Evolutionary conservation across 2,888 invertebrate genomes (phyloP).

Genomic region (Eupithecia insigniata): DNA sequence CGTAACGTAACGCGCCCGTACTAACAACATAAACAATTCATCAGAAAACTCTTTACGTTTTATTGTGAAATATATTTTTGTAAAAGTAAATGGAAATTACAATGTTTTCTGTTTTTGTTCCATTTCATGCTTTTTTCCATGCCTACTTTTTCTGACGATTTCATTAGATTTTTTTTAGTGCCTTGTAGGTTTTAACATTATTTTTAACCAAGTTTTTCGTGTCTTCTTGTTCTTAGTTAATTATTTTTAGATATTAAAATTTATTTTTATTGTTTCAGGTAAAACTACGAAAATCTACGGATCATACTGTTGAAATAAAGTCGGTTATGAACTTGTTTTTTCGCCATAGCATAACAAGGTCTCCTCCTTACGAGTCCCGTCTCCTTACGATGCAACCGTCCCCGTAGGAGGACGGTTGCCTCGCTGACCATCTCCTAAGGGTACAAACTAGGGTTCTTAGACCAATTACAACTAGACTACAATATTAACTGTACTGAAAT

Average conservation of each 20-base stretch:
- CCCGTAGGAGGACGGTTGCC: neutral
- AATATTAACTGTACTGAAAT: neutral
- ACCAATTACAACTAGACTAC: neutral
- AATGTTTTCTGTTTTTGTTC: neutral
- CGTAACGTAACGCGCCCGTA: neutral
- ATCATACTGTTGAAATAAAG: neutral
- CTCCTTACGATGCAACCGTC: neutral
- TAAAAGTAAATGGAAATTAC: neutral
- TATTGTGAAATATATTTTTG: slow-evolving; percentile 3
- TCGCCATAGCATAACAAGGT: too few relatives aligned
- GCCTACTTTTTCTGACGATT: neutral
- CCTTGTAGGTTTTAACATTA: too few relatives aligned
- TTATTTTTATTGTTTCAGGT: neutral
- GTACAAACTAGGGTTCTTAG: neutral
- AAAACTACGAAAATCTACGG: neutral
- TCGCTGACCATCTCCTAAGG: neutral
- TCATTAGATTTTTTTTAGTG: neutral
- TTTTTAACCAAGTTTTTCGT: too few relatives aligned
- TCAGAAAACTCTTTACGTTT: neutral
- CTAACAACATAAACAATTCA: neutral
- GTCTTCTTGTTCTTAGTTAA: too few relatives aligned
- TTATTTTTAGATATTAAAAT: neutral
- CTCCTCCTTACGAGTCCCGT: too few relatives aligned
- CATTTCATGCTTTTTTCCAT: neutral
- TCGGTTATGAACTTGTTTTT: too few relatives aligned